These are phyloP conservation scores for Sebastes kiyomatsui DNA, from an alignment of 2,797 vertebrate species.

Conservation along the genomic window DNA sequence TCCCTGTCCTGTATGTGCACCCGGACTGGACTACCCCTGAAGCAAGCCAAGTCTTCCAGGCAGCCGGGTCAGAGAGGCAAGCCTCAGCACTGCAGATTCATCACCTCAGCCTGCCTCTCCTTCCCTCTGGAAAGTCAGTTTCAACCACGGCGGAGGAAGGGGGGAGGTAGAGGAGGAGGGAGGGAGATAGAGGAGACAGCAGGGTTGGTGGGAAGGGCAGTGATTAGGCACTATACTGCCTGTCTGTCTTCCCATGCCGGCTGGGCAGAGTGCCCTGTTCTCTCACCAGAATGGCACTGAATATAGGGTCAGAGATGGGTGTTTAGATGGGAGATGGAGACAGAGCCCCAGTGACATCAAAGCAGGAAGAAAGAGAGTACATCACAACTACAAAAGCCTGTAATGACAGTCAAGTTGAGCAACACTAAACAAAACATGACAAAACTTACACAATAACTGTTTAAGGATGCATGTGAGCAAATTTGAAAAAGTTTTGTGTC, in stretches of 20 bases:
- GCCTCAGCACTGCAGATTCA: slow-evolving; percentile 79
- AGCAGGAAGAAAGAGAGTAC: slow-evolving; percentile 30
- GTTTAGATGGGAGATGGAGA: slow-evolving; percentile 18
- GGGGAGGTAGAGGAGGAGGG: slow-evolving; percentile 26
- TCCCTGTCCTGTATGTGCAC: slow-evolving; percentile 33
- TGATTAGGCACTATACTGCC: slow-evolving; percentile 50
- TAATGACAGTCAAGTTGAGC: neutral
- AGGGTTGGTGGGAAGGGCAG: slow-evolving; percentile 24
- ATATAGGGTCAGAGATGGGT: slow-evolving; percentile 51
- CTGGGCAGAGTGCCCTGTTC: slow-evolving; percentile 34
- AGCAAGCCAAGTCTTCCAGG: slow-evolving; percentile 63
- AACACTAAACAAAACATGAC: neutral
- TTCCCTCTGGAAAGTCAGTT: slow-evolving; percentile 72
- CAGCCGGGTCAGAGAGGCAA: slow-evolving; percentile 65
- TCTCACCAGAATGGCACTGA: slow-evolving; percentile 25
- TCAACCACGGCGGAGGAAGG: slow-evolving; percentile 55
- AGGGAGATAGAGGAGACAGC: slow-evolving; percentile 31
- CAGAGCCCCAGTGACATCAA: slow-evolving; percentile 17
- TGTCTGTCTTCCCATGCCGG: slow-evolving; percentile 49
- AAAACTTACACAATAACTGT: neutral
- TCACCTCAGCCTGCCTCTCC: slow-evolving; percentile 76
- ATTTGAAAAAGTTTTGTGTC: neutral
- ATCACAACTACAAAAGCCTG: slow-evolving; percentile 9
- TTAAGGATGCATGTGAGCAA: neutral
- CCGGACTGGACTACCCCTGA: slow-evolving; percentile 57